A percentile compares a stretch with the other conserved stretches of the same genome.
Evolutionary conservation across 2,888 invertebrate genomes (phyloP).

Genomic region (Drosophila fungiperda): DNA sequence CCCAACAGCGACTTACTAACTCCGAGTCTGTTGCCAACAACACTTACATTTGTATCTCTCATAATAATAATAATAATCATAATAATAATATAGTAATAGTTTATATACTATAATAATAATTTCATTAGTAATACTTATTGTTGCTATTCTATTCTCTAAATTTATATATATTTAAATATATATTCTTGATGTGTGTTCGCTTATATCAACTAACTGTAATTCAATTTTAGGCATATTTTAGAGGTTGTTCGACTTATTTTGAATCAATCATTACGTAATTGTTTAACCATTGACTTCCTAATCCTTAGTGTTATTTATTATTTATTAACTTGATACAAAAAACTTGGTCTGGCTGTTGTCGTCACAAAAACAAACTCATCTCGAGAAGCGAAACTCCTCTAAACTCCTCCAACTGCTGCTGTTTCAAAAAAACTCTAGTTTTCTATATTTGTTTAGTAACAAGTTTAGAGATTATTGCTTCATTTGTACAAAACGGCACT

Average conservation of each 20-base stretch:
- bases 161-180: slow-evolving; percentile 20
- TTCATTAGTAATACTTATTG: slow-evolving; percentile 69
- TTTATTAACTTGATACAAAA: slow-evolving; percentile 24
- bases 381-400: slow-evolving; percentile 10
- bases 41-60: slow-evolving; percentile 24
- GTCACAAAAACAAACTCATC: slow-evolving; percentile 8
- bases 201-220: slow-evolving; percentile 30
- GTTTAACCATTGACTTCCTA: slow-evolving; percentile 18
- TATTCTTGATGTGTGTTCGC: slow-evolving; percentile 43
- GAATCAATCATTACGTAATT: slow-evolving; percentile 23
- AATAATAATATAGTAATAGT: slow-evolving; percentile 28
- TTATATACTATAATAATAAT: slow-evolving; percentile 49
- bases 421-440: slow-evolving; percentile 10
- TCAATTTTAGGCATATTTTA: slow-evolving; percentile 57
- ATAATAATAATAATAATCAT: slow-evolving; percentile 37
- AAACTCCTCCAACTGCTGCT: slow-evolving; percentile 8
- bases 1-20: slow-evolving; percentile 33
- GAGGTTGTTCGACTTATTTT: slow-evolving; percentile 55
- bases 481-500: slow-evolving; percentile 63
- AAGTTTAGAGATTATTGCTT: slow-evolving; percentile 59
- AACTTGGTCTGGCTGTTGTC: slow-evolving; percentile 55
- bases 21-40: slow-evolving; percentile 46
- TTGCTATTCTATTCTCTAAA: slow-evolving; percentile 24
- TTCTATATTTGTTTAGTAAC: slow-evolving; percentile 44
- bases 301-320: neutral